Base-by-base conservation (phyloP, 2,888 invertebrate species). In the Lobophora halterata region DNA sequence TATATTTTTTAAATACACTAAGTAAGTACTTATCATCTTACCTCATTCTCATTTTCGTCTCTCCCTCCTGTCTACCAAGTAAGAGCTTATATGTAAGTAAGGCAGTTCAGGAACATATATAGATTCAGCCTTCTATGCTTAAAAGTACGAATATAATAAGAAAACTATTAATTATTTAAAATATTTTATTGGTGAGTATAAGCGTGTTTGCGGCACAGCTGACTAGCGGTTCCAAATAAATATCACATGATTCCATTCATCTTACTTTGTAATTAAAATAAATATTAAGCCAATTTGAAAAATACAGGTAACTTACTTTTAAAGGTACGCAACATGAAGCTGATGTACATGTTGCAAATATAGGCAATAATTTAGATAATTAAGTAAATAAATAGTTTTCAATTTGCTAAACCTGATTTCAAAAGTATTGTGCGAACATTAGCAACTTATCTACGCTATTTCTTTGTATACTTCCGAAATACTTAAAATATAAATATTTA, bases 121-220 rank as follows among this genome's bases (percentile, higher is more conserved):
- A n/a, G n/a, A n/a, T n/a, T n/a, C n/a, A n/a, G n/a, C n/a, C n/a
- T n/a, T n/a, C n/a, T n/a, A n/a, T n/a, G n/a, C n/a, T n/a, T n/a
- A n/a, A n/a, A n/a, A n/a, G n/a, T n/a, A n/a, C n/a, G 17, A 12
- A 28, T 5, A 24, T 40, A 32, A 40, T 63, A 59, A 51, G 55
- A 57, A 61, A 65, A 60, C 43, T 50, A 37, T 21, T 29, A 26
- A 38, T 42, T 55, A 70, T 71, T 77, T 68, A 67, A 71, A 70
- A 65, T 70, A 61, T 71, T 80, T 85, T 72, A 82, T 80, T 83
- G 74, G 78, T 83, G 85, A 85, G 82, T 86, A 79, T 77, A 86
- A 85, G 86, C 86, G 83, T 81, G 85, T 76, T 72, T 64, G 83
- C 85, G 81, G 83, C 85, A 78, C 83, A 71, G 78, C 79, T 86